phyloP scores from a whole-genome alignment of 2,888 invertebrate genomes.

The Orthosia gracilis region DNA sequence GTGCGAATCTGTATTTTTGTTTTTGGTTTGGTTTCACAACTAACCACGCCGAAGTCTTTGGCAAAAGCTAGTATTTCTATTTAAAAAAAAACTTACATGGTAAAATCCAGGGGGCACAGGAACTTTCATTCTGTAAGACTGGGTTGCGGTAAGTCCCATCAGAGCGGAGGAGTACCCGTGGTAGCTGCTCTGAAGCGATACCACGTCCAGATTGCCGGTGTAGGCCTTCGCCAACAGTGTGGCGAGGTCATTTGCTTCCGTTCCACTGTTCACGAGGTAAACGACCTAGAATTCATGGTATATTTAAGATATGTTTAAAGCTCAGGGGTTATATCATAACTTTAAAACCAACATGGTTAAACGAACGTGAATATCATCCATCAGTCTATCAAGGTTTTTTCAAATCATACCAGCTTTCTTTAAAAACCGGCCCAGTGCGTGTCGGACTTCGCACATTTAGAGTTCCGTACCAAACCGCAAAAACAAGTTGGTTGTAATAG shows the following conservation, averaged over 20 bases:
- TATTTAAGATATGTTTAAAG: not conserved
- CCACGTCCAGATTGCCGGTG: conserved; percentile 96
- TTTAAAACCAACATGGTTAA: too few species aligned
- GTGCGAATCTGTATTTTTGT: not conserved
- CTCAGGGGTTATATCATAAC: too few species aligned
- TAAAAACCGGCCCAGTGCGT: too few species aligned
- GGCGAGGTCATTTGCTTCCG: conserved; percentile 99
- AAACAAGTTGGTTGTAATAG: too few species aligned
- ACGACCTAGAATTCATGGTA: conserved; percentile 92
- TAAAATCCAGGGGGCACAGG: conserved; percentile 94
- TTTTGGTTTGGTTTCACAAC: too few species aligned
- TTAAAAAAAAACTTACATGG: conserved; percentile 92
- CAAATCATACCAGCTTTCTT: too few species aligned
- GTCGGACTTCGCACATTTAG: too few species aligned
- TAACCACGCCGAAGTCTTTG: too few species aligned
- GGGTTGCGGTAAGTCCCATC: conserved; percentile 95
- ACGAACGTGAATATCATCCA: too few species aligned
- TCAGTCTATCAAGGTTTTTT: too few species aligned
- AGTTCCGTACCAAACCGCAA: too few species aligned
- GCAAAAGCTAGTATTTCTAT: not conserved
- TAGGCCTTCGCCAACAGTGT: conserved; percentile 96
- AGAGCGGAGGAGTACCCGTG: conserved; percentile 97
- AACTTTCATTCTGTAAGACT: conserved; percentile 95
- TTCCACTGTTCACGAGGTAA: conserved; percentile 98
- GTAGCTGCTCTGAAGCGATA: conserved; percentile 97